Evolutionary conservation across 2,113 vertebrate genomes (phyloP).

Genomic region (Anhinga anhinga): DNA sequence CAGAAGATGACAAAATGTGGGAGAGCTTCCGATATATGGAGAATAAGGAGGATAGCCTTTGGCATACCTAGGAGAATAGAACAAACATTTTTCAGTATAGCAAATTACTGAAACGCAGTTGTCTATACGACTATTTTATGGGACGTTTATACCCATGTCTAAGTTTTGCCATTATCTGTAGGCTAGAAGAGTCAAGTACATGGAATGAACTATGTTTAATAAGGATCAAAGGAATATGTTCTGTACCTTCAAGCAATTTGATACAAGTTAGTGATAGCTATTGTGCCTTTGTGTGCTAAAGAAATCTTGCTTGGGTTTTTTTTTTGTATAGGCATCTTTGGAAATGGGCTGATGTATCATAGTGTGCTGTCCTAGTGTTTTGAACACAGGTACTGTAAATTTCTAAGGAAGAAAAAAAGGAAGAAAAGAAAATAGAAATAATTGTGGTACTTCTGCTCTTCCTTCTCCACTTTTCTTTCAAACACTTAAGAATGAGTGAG

Average conservation of each 20-base stretch:
- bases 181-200: background rate
- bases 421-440: background rate
- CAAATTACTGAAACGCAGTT: background rate
- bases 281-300: background rate
- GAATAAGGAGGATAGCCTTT: conserved; percentile 98
- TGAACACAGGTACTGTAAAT: background rate
- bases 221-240: background rate
- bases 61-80: conserved; percentile 80
- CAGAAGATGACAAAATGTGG: conserved; percentile 93
- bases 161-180: background rate
- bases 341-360: background rate
- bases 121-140: background rate
- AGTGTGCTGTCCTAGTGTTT: background rate
- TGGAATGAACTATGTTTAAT: background rate
- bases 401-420: background rate
- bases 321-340: background rate
- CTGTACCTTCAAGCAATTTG: background rate
- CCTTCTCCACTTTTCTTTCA: background rate
- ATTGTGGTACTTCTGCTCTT: background rate
- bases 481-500: background rate
- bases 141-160: background rate
- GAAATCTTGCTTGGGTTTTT: background rate
- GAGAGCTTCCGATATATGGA: conserved; percentile 96
- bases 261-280: background rate
- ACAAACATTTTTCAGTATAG: background rate